These are phyloP conservation scores for Heliconius aoede DNA, from an alignment of 2,888 invertebrate genomes.

Conservation along the genomic window DNA sequence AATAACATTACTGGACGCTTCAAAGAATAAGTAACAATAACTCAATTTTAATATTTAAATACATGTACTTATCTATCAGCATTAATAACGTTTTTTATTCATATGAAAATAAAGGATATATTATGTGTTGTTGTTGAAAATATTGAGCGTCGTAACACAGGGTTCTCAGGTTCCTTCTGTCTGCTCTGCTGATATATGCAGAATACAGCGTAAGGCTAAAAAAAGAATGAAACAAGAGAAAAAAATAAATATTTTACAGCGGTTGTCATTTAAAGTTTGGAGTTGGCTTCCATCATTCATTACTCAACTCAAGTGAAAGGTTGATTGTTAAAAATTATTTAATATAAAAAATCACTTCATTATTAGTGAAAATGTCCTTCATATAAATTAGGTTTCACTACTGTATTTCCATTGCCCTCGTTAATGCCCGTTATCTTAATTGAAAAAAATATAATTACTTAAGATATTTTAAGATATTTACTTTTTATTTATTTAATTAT, in stretches of 20 bases:
- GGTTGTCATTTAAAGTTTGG: background rate
- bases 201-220: too few species aligned
- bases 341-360: background rate
- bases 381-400: background rate
- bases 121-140: too few species aligned
- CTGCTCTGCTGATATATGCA: too few species aligned
- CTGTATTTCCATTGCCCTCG: background rate
- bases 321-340: background rate
- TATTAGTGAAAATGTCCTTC: background rate
- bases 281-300: background rate
- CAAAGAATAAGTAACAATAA: background rate
- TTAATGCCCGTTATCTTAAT: constrained; percentile 1
- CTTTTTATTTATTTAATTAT: too few species aligned
- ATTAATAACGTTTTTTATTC: background rate
- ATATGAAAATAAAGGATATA: background rate
- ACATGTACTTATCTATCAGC: background rate
- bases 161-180: too few species aligned
- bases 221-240: too few species aligned
- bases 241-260: background rate
- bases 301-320: background rate
- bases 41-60: background rate
- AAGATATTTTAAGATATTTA: too few species aligned
- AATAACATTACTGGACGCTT: background rate
- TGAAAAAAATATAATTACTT: constrained; percentile 35
- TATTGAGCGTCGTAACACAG: too few species aligned